A percentile compares a stretch with the other conserved stretches of the same genome.
phyloP scores from a whole-genome alignment of 92 coral and sea anemone genomes.

The Umimayanthus kanabou region DNA sequence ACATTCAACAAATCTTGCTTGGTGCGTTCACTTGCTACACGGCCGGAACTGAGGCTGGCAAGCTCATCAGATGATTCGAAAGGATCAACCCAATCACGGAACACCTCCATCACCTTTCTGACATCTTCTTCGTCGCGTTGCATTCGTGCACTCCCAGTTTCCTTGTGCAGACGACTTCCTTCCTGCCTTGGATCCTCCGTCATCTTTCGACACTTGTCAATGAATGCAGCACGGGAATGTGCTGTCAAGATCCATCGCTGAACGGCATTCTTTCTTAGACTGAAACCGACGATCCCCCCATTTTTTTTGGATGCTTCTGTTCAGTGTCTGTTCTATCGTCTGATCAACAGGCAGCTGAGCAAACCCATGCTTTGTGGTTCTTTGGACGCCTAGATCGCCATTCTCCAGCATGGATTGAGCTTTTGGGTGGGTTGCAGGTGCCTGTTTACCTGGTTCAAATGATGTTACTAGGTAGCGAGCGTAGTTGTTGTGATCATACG shows the following conservation, averaged over 20 bases:
- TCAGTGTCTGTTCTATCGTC: conserved; percentile 71
- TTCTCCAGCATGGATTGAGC: conserved; percentile 54
- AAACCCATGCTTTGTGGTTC: conserved; percentile 57
- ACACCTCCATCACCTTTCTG: conserved; percentile 53
- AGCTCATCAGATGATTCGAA: conserved; percentile 66
- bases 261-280: conserved; percentile 59
- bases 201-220: conserved; percentile 63
- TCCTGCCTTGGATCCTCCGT: conserved; percentile 13
- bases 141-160: conserved; percentile 49
- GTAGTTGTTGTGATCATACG: conserved; percentile 55
- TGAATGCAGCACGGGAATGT: conserved; percentile 63
- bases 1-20: conserved; percentile 56
- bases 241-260: conserved; percentile 72
- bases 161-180: conserved; percentile 52
- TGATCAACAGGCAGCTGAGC: conserved; percentile 65
- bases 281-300: conserved; percentile 68
- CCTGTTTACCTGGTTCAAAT: too few relatives aligned
- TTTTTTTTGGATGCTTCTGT: conserved; percentile 65
- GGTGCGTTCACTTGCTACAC: conserved; percentile 45
- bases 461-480: conserved; percentile 57
- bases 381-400: conserved; percentile 68
- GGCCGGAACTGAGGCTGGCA: conserved; percentile 57
- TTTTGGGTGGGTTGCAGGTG: conserved; percentile 69
- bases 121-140: conserved; percentile 68
- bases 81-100: conserved; percentile 65